phyloP scores from a whole-genome alignment of 1,140 invertebrate species.

The Drosophila persimilis region DNA sequence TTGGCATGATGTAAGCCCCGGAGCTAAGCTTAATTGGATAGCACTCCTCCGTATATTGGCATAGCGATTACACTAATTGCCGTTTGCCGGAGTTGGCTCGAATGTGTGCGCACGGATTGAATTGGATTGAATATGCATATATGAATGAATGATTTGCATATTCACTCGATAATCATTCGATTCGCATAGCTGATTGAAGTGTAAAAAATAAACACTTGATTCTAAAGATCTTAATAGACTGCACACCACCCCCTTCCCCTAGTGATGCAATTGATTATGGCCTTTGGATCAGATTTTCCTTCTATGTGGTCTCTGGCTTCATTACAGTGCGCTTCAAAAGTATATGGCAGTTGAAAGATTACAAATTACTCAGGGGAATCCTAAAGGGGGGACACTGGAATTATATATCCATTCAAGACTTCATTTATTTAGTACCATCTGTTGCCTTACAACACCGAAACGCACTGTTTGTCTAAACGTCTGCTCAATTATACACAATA shows the following conservation, averaged over 20 bases:
- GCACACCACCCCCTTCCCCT: too few species aligned
- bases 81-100: constrained; percentile 31
- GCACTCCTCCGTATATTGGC: constrained; percentile 48
- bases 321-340: too few species aligned
- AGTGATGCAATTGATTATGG: constrained; percentile 4
- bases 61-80: constrained; percentile 49
- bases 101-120: constrained; percentile 12
- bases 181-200: constrained; percentile 9
- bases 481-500: constrained; percentile 11
- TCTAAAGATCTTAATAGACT: constrained; percentile 22
- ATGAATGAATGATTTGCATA: constrained; percentile 27
- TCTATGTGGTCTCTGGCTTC: too few species aligned
- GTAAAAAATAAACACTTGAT: constrained; percentile 23
- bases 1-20: constrained; percentile 51
- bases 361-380: too few species aligned
- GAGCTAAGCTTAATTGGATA: constrained; percentile 53
- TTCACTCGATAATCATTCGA: constrained; percentile 22
- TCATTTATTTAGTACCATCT: background rate
- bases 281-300: background rate
- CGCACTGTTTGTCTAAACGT: background rate
- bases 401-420: constrained; percentile 1
- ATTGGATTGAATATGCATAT: constrained; percentile 36
- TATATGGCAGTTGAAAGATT: too few species aligned
- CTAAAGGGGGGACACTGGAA: too few species aligned
- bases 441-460: background rate